Evolutionary conservation across 2,797 vertebrate species (phyloP).

Genomic region (Enoplosus armatus): DNA sequence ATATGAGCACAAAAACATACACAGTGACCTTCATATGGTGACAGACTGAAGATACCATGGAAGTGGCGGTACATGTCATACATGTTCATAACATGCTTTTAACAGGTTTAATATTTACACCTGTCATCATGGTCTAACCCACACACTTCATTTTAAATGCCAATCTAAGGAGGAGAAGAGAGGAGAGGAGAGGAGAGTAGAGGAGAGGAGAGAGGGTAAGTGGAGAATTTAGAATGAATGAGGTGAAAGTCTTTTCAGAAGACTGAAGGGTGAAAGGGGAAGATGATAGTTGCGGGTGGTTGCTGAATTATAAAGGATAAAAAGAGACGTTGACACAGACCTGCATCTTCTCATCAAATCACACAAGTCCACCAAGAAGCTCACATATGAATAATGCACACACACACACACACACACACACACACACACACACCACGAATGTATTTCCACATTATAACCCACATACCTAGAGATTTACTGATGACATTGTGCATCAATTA

Average conservation of each 20-base stretch:
- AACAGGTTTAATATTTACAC: slow-evolving; percentile 66
- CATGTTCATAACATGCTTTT: slow-evolving; percentile 53
- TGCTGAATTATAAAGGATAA: slow-evolving; percentile 76
- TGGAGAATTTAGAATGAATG: slow-evolving; percentile 43
- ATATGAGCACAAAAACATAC: not conserved
- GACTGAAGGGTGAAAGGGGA: slow-evolving; percentile 47
- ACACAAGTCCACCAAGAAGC: slow-evolving; percentile 76
- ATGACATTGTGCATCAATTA: slow-evolving; percentile 77
- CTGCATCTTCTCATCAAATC: slow-evolving; percentile 80
- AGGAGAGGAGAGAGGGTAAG: slow-evolving; percentile 3
- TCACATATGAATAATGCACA: slow-evolving; percentile 74
- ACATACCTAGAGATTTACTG: slow-evolving; percentile 74
- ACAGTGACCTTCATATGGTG: not conserved
- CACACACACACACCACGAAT: slow-evolving; percentile 45
- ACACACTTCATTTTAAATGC: slow-evolving; percentile 33
- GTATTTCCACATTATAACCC: slow-evolving; percentile 64
- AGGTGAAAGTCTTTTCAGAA: slow-evolving; percentile 45
- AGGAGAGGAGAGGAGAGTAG: not conserved
- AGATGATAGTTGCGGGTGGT: slow-evolving; percentile 57
- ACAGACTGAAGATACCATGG: not conserved
- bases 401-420: slow-evolving; percentile 31
- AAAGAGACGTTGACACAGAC: slow-evolving; percentile 74
- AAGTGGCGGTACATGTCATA: slow-evolving; percentile 5
- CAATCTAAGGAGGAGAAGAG: slow-evolving; percentile 4
- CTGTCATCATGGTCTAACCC: slow-evolving; percentile 20